Evolutionary conservation across 2,113 vertebrate genomes (phyloP).

Genomic region (Cottus gobio): DNA sequence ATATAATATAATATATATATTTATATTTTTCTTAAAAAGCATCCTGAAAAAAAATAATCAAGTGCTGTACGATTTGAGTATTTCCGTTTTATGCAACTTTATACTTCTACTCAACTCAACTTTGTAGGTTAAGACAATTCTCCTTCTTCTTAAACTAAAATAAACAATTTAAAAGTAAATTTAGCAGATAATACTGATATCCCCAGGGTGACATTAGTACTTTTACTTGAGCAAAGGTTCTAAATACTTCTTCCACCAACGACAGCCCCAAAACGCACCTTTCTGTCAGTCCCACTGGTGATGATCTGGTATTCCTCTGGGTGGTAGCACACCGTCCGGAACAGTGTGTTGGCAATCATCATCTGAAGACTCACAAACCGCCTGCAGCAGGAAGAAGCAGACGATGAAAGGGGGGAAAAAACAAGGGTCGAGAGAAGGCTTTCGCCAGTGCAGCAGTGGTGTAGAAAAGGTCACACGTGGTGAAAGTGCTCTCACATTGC

Average conservation of each 20-base stretch:
- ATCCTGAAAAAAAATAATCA: no score
- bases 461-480: background rate
- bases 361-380: slow-evolving; percentile 87
- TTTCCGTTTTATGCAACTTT: background rate
- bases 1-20: background rate
- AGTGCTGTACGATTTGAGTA: background rate
- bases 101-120: background rate
- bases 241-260: background rate
- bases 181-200: background rate
- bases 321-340: slow-evolving; percentile 90
- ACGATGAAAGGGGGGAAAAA: no score
- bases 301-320: slow-evolving; percentile 91
- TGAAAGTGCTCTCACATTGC: background rate
- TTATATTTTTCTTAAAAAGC: background rate
- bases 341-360: slow-evolving; percentile 87
- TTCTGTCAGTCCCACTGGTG: slow-evolving; percentile 90
- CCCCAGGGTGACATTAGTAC: background rate
- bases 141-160: background rate
- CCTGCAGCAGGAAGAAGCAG: slow-evolving; percentile 70
- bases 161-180: background rate
- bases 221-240: background rate
- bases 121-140: background rate
- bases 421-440: background rate
- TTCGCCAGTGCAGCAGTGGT: background rate
- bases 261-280: slow-evolving; percentile 72